phyloP scores from a whole-genome alignment of 1,140 invertebrate species.

The Palaemon carinicauda region DNA sequence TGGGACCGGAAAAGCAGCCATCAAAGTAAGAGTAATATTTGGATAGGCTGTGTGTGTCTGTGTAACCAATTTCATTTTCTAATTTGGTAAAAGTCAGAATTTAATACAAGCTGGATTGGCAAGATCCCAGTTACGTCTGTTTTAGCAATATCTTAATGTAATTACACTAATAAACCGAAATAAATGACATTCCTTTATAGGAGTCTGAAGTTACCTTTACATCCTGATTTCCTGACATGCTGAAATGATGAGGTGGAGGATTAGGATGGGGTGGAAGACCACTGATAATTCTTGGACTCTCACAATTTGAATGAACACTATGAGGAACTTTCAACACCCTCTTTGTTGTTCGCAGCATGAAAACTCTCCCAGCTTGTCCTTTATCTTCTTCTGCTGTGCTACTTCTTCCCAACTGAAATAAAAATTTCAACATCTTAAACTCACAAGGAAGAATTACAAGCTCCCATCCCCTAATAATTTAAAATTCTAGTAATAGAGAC shows the following conservation, averaged over 20 bases:
- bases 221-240: background rate
- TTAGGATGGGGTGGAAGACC: conserved; percentile 41
- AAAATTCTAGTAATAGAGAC: too few species aligned
- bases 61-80: too few species aligned
- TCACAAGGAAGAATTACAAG: background rate
- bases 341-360: conserved; percentile 68
- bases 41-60: too few species aligned
- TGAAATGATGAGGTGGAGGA: conserved; percentile 11
- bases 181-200: too few species aligned
- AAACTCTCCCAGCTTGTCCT: conserved; percentile 64
- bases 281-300: conserved; percentile 43
- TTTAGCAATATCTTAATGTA: too few species aligned
- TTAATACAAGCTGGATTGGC: too few species aligned
- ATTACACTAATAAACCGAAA: too few species aligned
- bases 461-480: too few species aligned
- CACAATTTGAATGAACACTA: conserved; percentile 62
- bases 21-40: too few species aligned
- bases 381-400: conserved; percentile 36
- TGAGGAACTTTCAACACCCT: conserved; percentile 67
- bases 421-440: background rate
- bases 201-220: background rate
- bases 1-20: too few species aligned
- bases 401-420: conserved; percentile 36
- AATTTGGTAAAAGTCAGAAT: too few species aligned
- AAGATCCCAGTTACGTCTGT: too few species aligned